phyloP scores from a whole-genome alignment of 2,113 vertebrate genomes.

The Cyprinodon brontotheroides region DNA sequence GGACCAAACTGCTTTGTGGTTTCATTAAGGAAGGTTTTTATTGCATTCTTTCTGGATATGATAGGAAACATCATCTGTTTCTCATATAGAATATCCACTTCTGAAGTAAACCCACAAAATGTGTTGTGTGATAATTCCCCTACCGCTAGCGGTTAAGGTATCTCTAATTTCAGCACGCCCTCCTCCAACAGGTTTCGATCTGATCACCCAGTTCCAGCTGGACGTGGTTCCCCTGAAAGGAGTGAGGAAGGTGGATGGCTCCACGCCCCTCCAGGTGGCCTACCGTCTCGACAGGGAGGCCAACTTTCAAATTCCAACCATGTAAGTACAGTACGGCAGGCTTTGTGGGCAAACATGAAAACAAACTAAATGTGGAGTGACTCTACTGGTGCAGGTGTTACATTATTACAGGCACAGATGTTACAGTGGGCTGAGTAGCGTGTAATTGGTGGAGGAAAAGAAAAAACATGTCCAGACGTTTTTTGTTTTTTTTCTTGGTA shows the following conservation, averaged over 20 bases:
- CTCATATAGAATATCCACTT: neutral
- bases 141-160: neutral
- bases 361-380: neutral
- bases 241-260: constrained; percentile 83
- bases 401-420: constrained; percentile 79
- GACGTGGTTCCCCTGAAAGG: constrained; percentile 79
- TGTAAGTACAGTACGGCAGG: constrained; percentile 64
- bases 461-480: constrained; percentile 65
- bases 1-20: constrained; percentile 33
- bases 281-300: constrained; percentile 73
- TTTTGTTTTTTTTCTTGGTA: constrained; percentile 47
- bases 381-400: constrained; percentile 68
- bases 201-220: constrained; percentile 84
- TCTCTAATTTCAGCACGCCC: neutral
- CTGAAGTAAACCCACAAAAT: neutral
- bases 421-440: constrained; percentile 43
- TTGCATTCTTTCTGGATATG: neutral
- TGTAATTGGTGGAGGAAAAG: constrained; percentile 57
- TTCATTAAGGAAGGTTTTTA: neutral
- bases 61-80: neutral
- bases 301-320: constrained; percentile 85
- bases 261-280: constrained; percentile 76
- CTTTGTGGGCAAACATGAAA: constrained; percentile 26
- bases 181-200: constrained; percentile 76
- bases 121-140: neutral